A percentile compares a stretch with the other conserved stretches of the same genome.
phyloP scores from a whole-genome alignment of 1,140 invertebrate species.

The Hesperophylax magnus region DNA sequence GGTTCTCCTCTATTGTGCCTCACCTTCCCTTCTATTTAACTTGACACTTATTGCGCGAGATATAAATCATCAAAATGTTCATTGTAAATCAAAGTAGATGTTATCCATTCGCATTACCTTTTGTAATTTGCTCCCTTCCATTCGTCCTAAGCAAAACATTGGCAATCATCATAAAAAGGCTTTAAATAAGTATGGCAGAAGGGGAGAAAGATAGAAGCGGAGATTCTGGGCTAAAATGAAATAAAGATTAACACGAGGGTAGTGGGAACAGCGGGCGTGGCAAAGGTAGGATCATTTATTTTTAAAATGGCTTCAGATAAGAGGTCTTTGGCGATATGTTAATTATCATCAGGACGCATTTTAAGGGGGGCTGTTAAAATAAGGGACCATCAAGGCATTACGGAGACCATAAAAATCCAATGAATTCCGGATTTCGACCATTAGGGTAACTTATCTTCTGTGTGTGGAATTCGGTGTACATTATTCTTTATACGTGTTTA shows the following conservation, averaged over 20 bases:
- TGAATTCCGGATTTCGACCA: slow-evolving; percentile 26
- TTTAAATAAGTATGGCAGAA: not conserved
- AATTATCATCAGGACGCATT: slow-evolving; percentile 27
- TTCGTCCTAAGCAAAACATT: not conserved
- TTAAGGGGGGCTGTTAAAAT: slow-evolving; percentile 23
- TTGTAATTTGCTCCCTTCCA: not conserved
- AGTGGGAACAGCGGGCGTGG: not conserved
- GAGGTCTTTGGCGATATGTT: slow-evolving; percentile 27
- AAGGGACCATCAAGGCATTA: slow-evolving; percentile 29
- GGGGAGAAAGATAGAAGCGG: not conserved
- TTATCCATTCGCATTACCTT: not conserved
- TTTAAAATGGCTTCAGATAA: slow-evolving; percentile 27
- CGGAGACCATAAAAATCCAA: slow-evolving; percentile 27
- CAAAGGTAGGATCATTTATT: slow-evolving; percentile 23
- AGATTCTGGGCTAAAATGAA: slow-evolving; percentile 1
- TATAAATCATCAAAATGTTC: not conserved
- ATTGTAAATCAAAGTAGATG: not conserved
- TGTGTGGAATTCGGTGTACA: slow-evolving; percentile 2
- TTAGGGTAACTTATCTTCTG: not conserved
- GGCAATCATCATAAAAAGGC: slow-evolving; percentile 19
- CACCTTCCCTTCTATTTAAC: no score
- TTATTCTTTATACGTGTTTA: slow-evolving; percentile 20
- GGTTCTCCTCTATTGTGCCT: no score
- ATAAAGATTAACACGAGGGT: not conserved
- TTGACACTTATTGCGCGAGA: not conserved